Percentiles rank a stretch among this genome's conserved stretches.
Evolutionary conservation across 2,888 invertebrate genomes (phyloP).

Genomic region (Malachius bipustulatus): DNA sequence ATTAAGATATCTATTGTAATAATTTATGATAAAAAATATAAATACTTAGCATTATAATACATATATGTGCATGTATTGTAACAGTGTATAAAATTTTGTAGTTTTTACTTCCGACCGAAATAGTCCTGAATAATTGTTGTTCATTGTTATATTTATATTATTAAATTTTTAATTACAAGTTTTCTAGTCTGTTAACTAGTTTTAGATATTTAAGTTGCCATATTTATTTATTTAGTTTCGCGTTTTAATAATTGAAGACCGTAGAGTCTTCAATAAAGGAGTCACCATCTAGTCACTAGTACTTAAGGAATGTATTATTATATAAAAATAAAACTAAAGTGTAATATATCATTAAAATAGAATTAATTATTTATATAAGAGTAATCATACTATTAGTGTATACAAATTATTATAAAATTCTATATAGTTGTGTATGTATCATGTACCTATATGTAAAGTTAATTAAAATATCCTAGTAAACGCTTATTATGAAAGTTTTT

Average conservation of each 20-base stretch:
- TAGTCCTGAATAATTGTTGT: constrained; percentile 11
- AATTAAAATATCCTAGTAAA: too few species aligned
- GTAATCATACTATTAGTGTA: too few species aligned
- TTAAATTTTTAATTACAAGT: constrained; percentile 4
- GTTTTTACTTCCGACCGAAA: too few species aligned
- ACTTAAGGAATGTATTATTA: constrained; percentile 1
- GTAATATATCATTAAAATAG: background rate
- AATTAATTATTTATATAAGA: background rate
- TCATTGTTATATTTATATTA: constrained; percentile 14
- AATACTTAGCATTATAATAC: background rate
- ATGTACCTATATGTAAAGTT: too few species aligned
- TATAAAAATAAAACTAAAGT: background rate
- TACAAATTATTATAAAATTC: too few species aligned
- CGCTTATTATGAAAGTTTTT: too few species aligned
- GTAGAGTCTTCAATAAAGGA: constrained; percentile 6
- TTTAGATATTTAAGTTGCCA: constrained; percentile 13
- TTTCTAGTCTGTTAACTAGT: constrained; percentile 17
- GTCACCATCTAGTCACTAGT: constrained; percentile 7
- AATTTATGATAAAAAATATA: background rate
- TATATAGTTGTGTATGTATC: too few species aligned
- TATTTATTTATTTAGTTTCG: constrained; percentile 10
- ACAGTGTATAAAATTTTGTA: too few species aligned
- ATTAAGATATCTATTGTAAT: constrained; percentile 11
- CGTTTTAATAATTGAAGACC: constrained; percentile 12
- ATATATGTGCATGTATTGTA: background rate